Evolutionary conservation across 23 tunicate species (phyloP), one percentile per base, ranked within the genome.

Genomic region (Ciona savignyi): DNA sequence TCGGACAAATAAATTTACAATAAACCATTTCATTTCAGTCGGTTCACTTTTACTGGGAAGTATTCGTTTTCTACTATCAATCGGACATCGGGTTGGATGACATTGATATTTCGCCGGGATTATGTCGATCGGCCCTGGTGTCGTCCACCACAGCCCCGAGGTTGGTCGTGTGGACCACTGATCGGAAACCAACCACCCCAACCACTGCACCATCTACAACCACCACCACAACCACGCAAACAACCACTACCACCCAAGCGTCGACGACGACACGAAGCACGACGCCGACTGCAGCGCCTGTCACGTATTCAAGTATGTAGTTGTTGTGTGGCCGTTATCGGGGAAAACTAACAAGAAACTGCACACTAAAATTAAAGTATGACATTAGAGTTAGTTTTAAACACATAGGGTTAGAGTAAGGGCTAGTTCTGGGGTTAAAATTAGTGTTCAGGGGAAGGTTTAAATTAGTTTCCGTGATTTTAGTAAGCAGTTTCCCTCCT

Each of bases 41-140:
- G 25, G 97, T 91, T 19, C 97, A 91, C 67, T 91, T 84, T 63
- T 91, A 84, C 74, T 91, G 97, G 97, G 91, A 91, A 71, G 81
- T 78, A 19, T 91, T 67, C 72, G 83, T 85, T 25, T 85, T 72
- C 80, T 91, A 49, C 77, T 91, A 91, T 79, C 97, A 91, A 85
- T 91, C 97, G 33, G 97, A 91, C 67, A 60, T 80, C 27, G 97
- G 83, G 11, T n/a, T 91, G 1, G 97, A 91, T 67, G 97, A 91
- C 29, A 76, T 91, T 24, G 20, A 29, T 2, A 67, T 91, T 27
- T 60, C 29, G 1, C 33, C 72, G 20, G 89, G 84, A 9, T 25
- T 60, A n/a, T 80, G 86, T 42, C 4, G 62, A 24, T 27, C 61
- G 1, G 9, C 3, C 1, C 60, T 29, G 4, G 30, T 66, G 27